Percentiles rank a stretch among this genome's conserved stretches.
Evolutionary conservation across 2,888 invertebrate species (phyloP).

Genomic region (Andrena praecox): DNA sequence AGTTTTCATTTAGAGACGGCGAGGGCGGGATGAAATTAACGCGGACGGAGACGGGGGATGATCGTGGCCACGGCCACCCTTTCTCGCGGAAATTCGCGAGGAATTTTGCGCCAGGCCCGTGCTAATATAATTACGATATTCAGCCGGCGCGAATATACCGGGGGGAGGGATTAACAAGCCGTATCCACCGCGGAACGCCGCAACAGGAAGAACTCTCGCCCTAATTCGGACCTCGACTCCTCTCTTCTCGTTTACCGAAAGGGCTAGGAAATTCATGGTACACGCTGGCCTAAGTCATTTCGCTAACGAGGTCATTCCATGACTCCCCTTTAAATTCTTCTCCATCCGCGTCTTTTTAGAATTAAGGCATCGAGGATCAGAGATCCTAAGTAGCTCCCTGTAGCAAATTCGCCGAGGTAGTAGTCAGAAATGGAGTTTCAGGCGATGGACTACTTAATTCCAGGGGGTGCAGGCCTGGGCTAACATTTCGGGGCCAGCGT

Average conservation of each 20-base stretch:
- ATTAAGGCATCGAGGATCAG: slow-evolving; percentile 34
- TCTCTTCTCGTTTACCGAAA: slow-evolving; percentile 51
- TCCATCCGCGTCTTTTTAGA: slow-evolving; percentile 21
- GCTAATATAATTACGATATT: slow-evolving; percentile 82
- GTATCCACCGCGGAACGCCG: slow-evolving; percentile 66
- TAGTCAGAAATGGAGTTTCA: not conserved
- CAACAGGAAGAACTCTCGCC: slow-evolving; percentile 53
- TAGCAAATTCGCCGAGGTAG: not conserved
- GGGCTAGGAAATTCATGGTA: slow-evolving; percentile 71
- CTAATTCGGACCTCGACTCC: slow-evolving; percentile 53
- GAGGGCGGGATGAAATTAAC: slow-evolving; percentile 51
- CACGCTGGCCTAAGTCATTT: slow-evolving; percentile 65
- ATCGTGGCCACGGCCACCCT: slow-evolving; percentile 43
- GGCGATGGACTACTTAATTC: not conserved
- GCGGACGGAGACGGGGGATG: slow-evolving; percentile 41
- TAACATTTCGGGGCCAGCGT: not conserved
- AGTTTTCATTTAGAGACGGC: slow-evolving; percentile 48
- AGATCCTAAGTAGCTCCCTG: slow-evolving; percentile 11
- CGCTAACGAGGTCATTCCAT: slow-evolving; percentile 70
- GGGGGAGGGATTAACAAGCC: slow-evolving; percentile 78
- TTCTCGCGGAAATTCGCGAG: slow-evolving; percentile 68
- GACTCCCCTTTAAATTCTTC: slow-evolving; percentile 9
- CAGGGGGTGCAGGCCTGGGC: not conserved
- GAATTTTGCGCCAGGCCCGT: slow-evolving; percentile 62
- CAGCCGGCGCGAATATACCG: slow-evolving; percentile 72